phyloP scores from a whole-genome alignment of 2,113 vertebrate genomes.

The Cebidichthys violaceus region DNA sequence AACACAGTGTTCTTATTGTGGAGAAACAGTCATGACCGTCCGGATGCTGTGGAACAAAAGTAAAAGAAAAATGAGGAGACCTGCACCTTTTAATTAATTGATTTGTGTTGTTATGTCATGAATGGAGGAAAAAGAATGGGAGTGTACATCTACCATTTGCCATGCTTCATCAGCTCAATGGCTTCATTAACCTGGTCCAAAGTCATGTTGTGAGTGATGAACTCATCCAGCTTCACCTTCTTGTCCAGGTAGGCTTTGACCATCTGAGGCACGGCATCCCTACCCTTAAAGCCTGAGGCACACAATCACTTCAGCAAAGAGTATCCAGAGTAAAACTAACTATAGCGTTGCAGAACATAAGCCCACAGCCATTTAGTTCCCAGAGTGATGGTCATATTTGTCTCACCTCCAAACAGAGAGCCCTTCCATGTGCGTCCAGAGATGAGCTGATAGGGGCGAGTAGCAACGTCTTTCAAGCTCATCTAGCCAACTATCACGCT shows the following conservation, averaged over 20 bases:
- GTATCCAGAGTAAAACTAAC: no score
- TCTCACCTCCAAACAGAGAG: slow-evolving; percentile 81
- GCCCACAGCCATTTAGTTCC: not conserved
- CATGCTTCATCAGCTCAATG: slow-evolving; percentile 82
- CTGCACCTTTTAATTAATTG: not conserved
- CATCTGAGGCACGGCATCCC: slow-evolving; percentile 82
- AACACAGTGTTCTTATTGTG: slow-evolving; percentile 42
- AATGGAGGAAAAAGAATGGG: not conserved
- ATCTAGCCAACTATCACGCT: slow-evolving; percentile 86
- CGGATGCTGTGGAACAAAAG: slow-evolving; percentile 86
- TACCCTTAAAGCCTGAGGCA: slow-evolving; percentile 83
- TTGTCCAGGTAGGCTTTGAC: slow-evolving; percentile 83
- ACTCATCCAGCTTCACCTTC: slow-evolving; percentile 84
- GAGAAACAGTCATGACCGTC: slow-evolving; percentile 84
- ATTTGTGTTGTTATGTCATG: not conserved
- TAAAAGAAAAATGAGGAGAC: not conserved
- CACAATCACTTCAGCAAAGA: not conserved
- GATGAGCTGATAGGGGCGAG: slow-evolving; percentile 83
- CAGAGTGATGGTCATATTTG: not conserved
- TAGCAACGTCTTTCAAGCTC: slow-evolving; percentile 62
- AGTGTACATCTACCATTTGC: slow-evolving; percentile 79
- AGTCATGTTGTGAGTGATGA: slow-evolving; percentile 83
- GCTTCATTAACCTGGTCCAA: slow-evolving; percentile 85
- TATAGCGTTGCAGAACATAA: not conserved
- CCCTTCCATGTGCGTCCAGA: slow-evolving; percentile 81